A percentile compares a stretch with the other conserved stretches of the same genome.
Evolutionary conservation across 2,888 invertebrate species (phyloP).

Genomic region (Stenotaenia linearis): DNA sequence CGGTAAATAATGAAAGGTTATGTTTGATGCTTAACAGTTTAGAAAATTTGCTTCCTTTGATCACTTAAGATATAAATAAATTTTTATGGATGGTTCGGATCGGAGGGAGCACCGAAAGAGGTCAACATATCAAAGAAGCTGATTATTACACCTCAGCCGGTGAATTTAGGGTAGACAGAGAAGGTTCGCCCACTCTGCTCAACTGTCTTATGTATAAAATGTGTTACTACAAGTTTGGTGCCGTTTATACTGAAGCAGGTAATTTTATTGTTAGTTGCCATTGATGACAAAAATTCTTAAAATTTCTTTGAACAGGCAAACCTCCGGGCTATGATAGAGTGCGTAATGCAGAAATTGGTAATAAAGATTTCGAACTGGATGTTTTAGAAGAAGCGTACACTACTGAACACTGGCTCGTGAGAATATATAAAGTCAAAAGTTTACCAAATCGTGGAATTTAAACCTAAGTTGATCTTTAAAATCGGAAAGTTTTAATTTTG

Average conservation of each 20-base stretch:
- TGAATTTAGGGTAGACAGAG: slow-evolving; percentile 92
- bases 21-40: too few relatives aligned
- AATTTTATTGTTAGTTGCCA: slow-evolving; percentile 47
- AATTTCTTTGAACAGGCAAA: slow-evolving; percentile 80
- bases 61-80: slow-evolving; percentile 99
- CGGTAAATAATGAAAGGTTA: too few relatives aligned
- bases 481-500: not conserved
- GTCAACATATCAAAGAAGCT: slow-evolving; percentile 68
- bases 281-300: slow-evolving; percentile 94
- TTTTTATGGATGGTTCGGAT: slow-evolving; percentile 99
- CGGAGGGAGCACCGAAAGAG: slow-evolving; percentile 98
- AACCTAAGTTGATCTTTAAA: slow-evolving; percentile 48
- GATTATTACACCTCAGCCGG: slow-evolving; percentile 95
- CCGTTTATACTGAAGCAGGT: not conserved
- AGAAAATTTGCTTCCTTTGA: too few relatives aligned
- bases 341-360: slow-evolving; percentile 88
- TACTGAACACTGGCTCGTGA: slow-evolving; percentile 96
- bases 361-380: slow-evolving; percentile 88
- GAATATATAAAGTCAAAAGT: slow-evolving; percentile 95
- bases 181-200: slow-evolving; percentile 87
- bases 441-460: slow-evolving; percentile 79
- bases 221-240: slow-evolving; percentile 88
- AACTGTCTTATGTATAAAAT: slow-evolving; percentile 99
- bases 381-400: slow-evolving; percentile 97
- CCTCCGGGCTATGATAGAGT: slow-evolving; percentile 95